Evolutionary conservation across 2,888 invertebrate species (phyloP).

Genomic region (Melieria picta): DNA sequence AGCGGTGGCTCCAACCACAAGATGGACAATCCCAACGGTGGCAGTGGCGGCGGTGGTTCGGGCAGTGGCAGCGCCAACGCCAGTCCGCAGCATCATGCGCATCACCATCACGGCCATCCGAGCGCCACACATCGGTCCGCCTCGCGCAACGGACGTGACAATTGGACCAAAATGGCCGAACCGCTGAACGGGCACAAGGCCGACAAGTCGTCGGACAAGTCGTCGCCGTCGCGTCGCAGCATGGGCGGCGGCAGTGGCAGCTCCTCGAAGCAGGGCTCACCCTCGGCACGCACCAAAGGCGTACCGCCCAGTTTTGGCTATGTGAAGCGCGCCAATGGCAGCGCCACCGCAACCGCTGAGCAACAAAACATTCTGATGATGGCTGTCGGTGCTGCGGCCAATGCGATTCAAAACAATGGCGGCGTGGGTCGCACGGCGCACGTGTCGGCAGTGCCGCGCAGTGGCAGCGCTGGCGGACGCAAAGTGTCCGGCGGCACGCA

Average conservation of each 20-base stretch:
- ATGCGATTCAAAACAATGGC: constrained; percentile 35
- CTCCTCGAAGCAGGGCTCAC: constrained; percentile 59
- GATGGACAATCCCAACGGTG: constrained; percentile 51
- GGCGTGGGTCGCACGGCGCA: constrained; percentile 75
- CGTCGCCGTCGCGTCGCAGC: constrained; percentile 64
- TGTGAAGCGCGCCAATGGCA: constrained; percentile 79
- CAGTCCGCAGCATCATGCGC: constrained; percentile 47
- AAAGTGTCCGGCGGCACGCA: constrained; percentile 92
- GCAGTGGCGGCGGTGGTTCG: constrained; percentile 24
- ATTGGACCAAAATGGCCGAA: constrained; percentile 66
- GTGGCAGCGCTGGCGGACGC: constrained; percentile 75
- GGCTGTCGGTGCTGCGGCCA: constrained; percentile 39
- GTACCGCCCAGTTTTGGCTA: constrained; percentile 88
- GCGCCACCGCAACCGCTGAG: constrained; percentile 67
- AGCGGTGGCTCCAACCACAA: constrained; percentile 52
- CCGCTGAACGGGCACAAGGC: constrained; percentile 61
- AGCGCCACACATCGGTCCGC: constrained; percentile 46
- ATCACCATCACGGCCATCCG: constrained; percentile 39
- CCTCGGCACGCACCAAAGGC: constrained; percentile 72
- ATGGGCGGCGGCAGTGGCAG: constrained; percentile 55
- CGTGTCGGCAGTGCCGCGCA: constrained; percentile 83
- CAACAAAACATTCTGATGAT: constrained; percentile 63
- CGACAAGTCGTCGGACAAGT: constrained; percentile 63
- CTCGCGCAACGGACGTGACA: constrained; percentile 62
- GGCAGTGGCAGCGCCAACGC: constrained; percentile 39